These are phyloP conservation scores for Manis pentadactyla DNA, from an alignment of 2,797 vertebrate species.

Conservation along the genomic window DNA sequence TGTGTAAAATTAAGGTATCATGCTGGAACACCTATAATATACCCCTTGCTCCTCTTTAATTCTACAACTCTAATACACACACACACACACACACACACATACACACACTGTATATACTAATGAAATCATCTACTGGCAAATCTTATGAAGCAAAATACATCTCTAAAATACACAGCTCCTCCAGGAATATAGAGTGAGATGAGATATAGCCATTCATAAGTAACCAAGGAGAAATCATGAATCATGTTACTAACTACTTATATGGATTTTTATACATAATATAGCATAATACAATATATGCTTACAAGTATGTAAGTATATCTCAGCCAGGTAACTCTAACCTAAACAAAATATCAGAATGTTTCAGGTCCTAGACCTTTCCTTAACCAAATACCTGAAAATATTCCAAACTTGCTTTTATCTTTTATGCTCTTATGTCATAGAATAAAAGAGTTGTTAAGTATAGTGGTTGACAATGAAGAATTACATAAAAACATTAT, in stretches of 20 bases:
- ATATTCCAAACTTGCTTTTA: neutral
- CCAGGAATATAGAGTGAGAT: neutral
- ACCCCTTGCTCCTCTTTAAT: neutral
- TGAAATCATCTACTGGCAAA: neutral
- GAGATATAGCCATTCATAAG: neutral
- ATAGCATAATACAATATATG: neutral
- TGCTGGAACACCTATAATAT: neutral
- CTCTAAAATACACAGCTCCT: constrained; percentile 52
- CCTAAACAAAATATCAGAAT: constrained; percentile 18
- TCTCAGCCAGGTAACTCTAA: neutral
- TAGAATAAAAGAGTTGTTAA: neutral
- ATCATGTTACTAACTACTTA: neutral
- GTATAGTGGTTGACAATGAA: constrained; percentile 3
- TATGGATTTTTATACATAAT: neutral
- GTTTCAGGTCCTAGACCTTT: neutral
- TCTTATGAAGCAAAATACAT: neutral
- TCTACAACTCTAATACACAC: neutral
- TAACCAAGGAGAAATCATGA: constrained; percentile 5
- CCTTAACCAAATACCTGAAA: neutral
- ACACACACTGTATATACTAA: neutral
- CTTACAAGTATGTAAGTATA: neutral
- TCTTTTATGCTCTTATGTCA: constrained; percentile 12
- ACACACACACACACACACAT: no score
- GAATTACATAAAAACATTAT: constrained; percentile 12
- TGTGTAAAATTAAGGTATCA: neutral